These are phyloP conservation scores for Meteorus sp. DNA, from an alignment of 1,140 invertebrate species.

Conservation along the genomic window DNA sequence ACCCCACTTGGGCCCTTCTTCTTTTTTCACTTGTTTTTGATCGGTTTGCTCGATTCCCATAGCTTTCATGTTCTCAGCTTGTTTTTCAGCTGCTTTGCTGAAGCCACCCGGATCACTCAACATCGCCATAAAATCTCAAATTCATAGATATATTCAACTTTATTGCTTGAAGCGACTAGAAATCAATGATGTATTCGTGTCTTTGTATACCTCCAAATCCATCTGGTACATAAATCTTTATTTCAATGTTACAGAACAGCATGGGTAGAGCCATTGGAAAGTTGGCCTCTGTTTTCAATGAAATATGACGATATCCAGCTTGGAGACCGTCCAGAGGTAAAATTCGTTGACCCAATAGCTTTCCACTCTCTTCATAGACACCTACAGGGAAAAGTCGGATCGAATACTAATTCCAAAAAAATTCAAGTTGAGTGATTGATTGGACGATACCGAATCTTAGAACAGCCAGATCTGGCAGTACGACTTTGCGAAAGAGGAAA, in stretches of 20 bases:
- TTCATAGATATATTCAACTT: conserved; percentile 1
- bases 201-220: conserved; percentile 83
- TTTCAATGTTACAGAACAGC: conserved; percentile 97
- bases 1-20: conserved; percentile 44
- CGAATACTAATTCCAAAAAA: no score
- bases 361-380: conserved; percentile 98
- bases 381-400: no score
- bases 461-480: conserved; percentile 96
- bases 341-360: conserved; percentile 95
- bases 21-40: conserved; percentile 54
- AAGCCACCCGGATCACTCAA: conserved; percentile 95
- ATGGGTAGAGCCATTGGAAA: conserved; percentile 99
- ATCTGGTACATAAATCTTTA: conserved; percentile 99
- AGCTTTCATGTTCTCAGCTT: conserved; percentile 73
- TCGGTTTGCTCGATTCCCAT: conserved; percentile 56
- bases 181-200: no score
- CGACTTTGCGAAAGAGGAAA: conserved; percentile 86
- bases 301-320: conserved; percentile 97
- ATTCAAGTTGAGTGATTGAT: background rate
- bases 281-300: conserved; percentile 96
- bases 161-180: background rate
- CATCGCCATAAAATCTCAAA: conserved; percentile 94
- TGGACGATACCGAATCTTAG: conserved; percentile 77
- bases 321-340: conserved; percentile 96
- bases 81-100: conserved; percentile 74